Conservation (phyloP, 2,888 invertebrate genomes). For the Plagodis pulveraria region DNA sequence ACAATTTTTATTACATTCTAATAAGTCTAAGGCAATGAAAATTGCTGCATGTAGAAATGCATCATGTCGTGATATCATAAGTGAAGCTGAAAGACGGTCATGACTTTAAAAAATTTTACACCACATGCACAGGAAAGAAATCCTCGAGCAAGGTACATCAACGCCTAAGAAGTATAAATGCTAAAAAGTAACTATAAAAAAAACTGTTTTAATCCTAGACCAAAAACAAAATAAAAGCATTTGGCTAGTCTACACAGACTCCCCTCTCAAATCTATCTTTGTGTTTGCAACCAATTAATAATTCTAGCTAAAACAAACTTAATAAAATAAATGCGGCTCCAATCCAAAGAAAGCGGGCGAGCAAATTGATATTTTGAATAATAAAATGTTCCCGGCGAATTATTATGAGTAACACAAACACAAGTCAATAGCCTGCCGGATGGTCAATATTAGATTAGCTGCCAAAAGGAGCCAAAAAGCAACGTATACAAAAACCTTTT, state of each 20-base stretch:
- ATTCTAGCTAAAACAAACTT: constrained; percentile 45
- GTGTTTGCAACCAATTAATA: constrained; percentile 45
- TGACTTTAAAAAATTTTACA: too few species aligned
- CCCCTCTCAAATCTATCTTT: constrained; percentile 22
- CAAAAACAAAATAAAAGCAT: neutral
- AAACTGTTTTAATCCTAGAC: too few species aligned
- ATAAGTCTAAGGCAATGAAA: too few species aligned
- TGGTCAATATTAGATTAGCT: constrained; percentile 85
- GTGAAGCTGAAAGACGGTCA: too few species aligned
- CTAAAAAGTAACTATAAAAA: too few species aligned
- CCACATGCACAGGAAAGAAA: too few species aligned
- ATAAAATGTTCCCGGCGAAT: constrained; percentile 78
- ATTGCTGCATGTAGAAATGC: too few species aligned
- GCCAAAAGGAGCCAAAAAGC: constrained; percentile 85
- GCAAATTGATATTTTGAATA: constrained; percentile 84
- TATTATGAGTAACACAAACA: constrained; percentile 84
- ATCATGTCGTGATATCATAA: too few species aligned
- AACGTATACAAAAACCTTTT: constrained; percentile 85
- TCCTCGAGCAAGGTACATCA: neutral
- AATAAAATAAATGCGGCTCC: constrained; percentile 52
- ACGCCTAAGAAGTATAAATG: constrained; percentile 2
- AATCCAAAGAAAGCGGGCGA: constrained; percentile 69
- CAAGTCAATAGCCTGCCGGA: constrained; percentile 83
- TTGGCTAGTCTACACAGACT: constrained; percentile 8
- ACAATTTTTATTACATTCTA: neutral